Percentiles rank a stretch among this genome's conserved stretches.
Conservation (phyloP, 1,140 invertebrate genomes). For the Oscheius sp. region DNA sequence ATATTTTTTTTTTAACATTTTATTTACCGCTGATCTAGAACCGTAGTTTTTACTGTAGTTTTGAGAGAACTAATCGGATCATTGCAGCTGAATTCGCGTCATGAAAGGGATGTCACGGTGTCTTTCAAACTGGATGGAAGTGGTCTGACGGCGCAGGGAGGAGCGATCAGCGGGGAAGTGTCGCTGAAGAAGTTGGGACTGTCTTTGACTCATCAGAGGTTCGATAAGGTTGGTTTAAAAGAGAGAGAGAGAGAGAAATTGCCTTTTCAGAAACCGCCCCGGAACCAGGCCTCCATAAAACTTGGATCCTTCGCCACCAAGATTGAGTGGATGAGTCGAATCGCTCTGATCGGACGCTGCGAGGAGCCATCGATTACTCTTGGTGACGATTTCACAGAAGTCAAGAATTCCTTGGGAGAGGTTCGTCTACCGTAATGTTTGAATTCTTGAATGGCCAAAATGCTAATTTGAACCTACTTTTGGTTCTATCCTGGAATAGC, state of each 20-base stretch:
- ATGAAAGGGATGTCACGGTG: conserved; percentile 4
- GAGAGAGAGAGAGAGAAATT: no score
- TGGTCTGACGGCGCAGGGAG: conserved; percentile 45
- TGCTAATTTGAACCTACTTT: no score
- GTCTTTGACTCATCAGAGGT: conserved; percentile 35
- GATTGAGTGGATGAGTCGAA: conserved; percentile 55
- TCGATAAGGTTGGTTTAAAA: conserved; percentile 39
- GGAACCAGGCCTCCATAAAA: conserved; percentile 46
- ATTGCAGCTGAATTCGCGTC: background rate
- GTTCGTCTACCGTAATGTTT: no score
- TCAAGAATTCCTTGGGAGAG: conserved; percentile 2
- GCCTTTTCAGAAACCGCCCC: conserved; percentile 44
- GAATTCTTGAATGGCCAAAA: no score
- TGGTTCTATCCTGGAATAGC: no score
- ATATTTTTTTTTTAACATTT: no score
- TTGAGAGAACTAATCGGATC: no score
- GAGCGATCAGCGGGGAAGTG: conserved; percentile 55
- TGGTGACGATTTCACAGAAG: conserved; percentile 45
- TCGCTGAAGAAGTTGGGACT: conserved; percentile 39
- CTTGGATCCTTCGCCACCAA: conserved; percentile 43
- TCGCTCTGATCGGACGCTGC: conserved; percentile 50
- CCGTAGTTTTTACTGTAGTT: no score
- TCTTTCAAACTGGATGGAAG: conserved; percentile 43
- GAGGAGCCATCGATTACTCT: conserved; percentile 40
- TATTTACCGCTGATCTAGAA: no score